Conservation (phyloP, 1,140 invertebrate genomes). For the Pemphigus obesinymphae region DNA sequence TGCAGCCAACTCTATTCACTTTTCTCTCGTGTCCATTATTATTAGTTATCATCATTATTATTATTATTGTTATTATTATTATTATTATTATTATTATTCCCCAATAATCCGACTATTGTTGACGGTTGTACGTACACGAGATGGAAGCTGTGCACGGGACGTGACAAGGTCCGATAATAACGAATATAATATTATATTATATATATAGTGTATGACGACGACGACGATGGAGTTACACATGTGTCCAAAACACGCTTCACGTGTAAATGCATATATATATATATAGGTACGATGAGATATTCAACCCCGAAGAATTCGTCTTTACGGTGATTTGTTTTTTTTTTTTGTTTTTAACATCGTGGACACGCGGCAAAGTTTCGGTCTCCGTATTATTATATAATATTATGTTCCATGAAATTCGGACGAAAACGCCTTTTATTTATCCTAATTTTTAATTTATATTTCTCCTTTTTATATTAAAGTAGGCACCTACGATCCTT, state of each 20-base stretch:
- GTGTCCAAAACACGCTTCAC: background rate
- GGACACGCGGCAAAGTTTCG: too few relatives aligned
- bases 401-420: too few relatives aligned
- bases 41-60: slow-evolving; percentile 4
- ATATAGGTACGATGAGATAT: too few relatives aligned
- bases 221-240: background rate
- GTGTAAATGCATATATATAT: too few relatives aligned
- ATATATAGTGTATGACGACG: background rate
- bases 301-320: background rate
- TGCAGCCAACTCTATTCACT: background rate
- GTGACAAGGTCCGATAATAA: slow-evolving; percentile 25
- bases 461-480: too few relatives aligned
- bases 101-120: slow-evolving; percentile 6
- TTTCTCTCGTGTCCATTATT: background rate
- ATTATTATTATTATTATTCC: background rate
- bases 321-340: background rate
- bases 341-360: background rate
- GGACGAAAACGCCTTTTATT: too few relatives aligned
- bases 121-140: too few relatives aligned
- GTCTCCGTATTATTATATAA: too few relatives aligned
- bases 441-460: too few relatives aligned
- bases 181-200: background rate
- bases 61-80: background rate
- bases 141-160: background rate
- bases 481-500: too few relatives aligned